Base-by-base conservation (phyloP, 1,140 invertebrate genomes). In the Bombus pyrosoma region DNA sequence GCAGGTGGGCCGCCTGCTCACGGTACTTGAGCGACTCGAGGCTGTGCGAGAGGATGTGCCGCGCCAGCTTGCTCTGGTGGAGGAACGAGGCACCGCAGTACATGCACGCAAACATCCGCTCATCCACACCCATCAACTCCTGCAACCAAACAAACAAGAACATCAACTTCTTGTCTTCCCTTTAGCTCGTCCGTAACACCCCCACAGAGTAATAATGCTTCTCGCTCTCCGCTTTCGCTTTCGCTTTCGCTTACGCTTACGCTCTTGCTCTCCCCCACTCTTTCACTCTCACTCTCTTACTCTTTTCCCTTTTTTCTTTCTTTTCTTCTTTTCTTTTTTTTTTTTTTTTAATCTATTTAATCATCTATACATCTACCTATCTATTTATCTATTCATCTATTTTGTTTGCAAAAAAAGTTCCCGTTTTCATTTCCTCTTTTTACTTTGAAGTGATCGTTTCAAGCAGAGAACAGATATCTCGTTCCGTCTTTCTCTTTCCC, bases 91-190 rank as follows among this genome's bases (percentile, higher is more conserved):
- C 97, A 93, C 97, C 97, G 96, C 98, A 98, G 96, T 98, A 98
- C 95, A 98, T 97, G 96, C 98, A 98, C 94, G 97, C 96, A 96
- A 96, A 97, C 93, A 97, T 94, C 93, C 96, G 95, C 92, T 95
- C 96, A 94, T 96, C 96, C 95, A 97, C 96, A 96, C 97, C 96
- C 96, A 97, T 97, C 95, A 96, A 96, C 96, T 98, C 97, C 97
- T 98, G 97, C 97, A 98, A 98, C 97, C 97, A 97, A 97, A 97
- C 97, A 97, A 97, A 97, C 96, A 96, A 97, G 96, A 97, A 97
- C 97, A 98, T 98, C 97, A 98, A 98, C 97, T 98, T 98, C 97
- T 98, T 98, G 96, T 92, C 90, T 83, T 88, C 85, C 86, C 89
- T 82, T 86, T 77, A 80, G 74, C 74, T 81, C 75, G 72, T 89